Evolutionary conservation across 1,140 invertebrate genomes (phyloP), one percentile per base, ranked within the genome.

Genomic region (Penaeus indicus): DNA sequence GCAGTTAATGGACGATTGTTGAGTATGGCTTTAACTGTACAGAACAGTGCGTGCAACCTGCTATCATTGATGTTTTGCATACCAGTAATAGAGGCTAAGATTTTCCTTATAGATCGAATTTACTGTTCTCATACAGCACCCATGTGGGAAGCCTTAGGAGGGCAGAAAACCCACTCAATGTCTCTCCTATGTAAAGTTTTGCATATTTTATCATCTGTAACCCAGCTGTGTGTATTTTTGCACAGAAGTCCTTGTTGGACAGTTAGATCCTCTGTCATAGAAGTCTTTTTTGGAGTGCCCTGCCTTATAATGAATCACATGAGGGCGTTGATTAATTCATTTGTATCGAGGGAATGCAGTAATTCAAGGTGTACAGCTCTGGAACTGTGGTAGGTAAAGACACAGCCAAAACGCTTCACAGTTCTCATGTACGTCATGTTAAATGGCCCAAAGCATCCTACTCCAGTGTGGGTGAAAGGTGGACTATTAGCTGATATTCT

Each of bases 391-490:
- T 91, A 92, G 0, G 91, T 92, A 42, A 92, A 92, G 38, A 92
- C 86, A 25, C 87, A 82, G 22, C 91, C 91, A 87, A 91, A 92
- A 10, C 90, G 75, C 80, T 92, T 92, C 13, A 90, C 67, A 63
- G 32, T 47, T 21, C 47, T 72, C 27, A 69, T 82, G n/a, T 22
- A 42, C 61, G 84, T 91, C 8, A 92, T 85, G 32, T 64, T 22
- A n/a, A 92, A 85, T 1, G 92, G 91, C 19, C 91, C 89, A 88
- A 92, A 92, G 89, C 85, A 92, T 61, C 92, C 92, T 54, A 92
- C 77, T 19, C 91, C 91, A 18, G 90, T 90, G 77, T 67, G 32
- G 32, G 32, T 32, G 32, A 32, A 32, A 32, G 32, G 2, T 32
- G 32, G 32, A 32, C 32, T 32, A 21, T 7, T 19, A 32, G 60